Conservation (phyloP, 2,888 invertebrate genomes). For the Drosophila melanocephala region DNA sequence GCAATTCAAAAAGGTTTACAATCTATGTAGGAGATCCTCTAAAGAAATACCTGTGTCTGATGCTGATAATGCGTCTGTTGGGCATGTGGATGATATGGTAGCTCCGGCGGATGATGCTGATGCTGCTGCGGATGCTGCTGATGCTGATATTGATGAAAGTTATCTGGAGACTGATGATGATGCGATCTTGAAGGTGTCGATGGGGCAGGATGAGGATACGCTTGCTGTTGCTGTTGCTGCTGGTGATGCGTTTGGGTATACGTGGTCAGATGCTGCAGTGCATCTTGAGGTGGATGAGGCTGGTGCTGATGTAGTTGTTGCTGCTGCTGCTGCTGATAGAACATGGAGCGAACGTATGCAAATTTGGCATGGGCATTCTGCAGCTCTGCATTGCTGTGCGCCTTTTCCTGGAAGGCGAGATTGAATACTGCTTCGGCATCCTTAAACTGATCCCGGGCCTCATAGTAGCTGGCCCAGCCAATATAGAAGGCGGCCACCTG, state of each 20-base stretch:
- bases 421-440: conserved; percentile 94
- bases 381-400: conserved; percentile 92
- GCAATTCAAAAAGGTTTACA: neutral
- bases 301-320: conserved; percentile 55
- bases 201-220: conserved; percentile 26
- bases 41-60: conserved; percentile 41
- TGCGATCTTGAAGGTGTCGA: conserved; percentile 27
- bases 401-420: conserved; percentile 91
- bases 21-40: neutral
- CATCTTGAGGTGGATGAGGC: conserved; percentile 45
- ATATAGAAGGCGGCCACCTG: conserved; percentile 94
- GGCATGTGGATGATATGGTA: conserved; percentile 35
- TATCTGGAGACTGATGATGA: conserved; percentile 43
- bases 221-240: conserved; percentile 48
- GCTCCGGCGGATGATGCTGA: conserved; percentile 48
- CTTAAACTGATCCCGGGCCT: conserved; percentile 92
- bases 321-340: conserved; percentile 60
- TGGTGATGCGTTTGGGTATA: conserved; percentile 57
- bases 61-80: conserved; percentile 52
- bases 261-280: conserved; percentile 67
- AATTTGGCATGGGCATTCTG: conserved; percentile 92
- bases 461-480: conserved; percentile 95
- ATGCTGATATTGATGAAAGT: conserved; percentile 61
- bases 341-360: conserved; percentile 87
- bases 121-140: conserved; percentile 54